A percentile compares a stretch with the other conserved stretches of the same genome.
These are phyloP conservation scores for Spodoptera littoralis DNA, from an alignment of 2,888 invertebrate genomes.

Conservation along the genomic window DNA sequence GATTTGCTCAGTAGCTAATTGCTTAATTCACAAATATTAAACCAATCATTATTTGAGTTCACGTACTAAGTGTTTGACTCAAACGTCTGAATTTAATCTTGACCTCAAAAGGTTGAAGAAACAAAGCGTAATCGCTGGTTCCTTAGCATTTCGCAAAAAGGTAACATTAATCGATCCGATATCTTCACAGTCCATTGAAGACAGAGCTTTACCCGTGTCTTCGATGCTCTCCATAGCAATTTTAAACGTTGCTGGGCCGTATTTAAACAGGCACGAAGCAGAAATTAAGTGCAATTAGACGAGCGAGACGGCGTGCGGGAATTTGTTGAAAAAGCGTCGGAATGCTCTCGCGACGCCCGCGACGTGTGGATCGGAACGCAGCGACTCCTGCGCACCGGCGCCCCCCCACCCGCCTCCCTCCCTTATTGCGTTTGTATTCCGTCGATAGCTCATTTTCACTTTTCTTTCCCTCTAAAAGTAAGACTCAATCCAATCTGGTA, in stretches of 20 bases:
- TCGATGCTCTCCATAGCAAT: conserved; percentile 65
- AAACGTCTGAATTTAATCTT: conserved; percentile 8
- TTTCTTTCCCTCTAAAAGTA: conserved; percentile 57
- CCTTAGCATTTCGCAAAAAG: conserved; percentile 33
- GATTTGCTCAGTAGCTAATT: too few species aligned
- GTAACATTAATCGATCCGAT: conserved; percentile 44
- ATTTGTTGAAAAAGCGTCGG: conserved; percentile 80
- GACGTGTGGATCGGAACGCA: conserved; percentile 79
- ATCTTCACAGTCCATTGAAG: conserved; percentile 47
- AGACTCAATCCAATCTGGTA: conserved; percentile 60
- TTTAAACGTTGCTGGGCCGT: conserved; percentile 71
- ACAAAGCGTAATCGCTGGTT: conserved; percentile 43
- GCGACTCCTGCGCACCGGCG: conserved; percentile 58
- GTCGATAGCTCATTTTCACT: conserved; percentile 62
- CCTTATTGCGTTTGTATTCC: conserved; percentile 51
- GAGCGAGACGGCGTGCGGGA: conserved; percentile 80
- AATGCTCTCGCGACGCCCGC: conserved; percentile 75
- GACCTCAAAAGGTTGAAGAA: conserved; percentile 21
- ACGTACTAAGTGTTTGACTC: neutral
- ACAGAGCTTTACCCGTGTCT: conserved; percentile 51
- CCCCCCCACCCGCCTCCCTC: conserved; percentile 22
- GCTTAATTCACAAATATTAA: too few species aligned
- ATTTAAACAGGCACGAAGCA: conserved; percentile 84
- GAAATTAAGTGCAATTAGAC: conserved; percentile 86
- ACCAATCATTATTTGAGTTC: too few species aligned